Base-by-base conservation (phyloP, 1,140 invertebrate genomes). In the Drosophila insularis region DNA sequence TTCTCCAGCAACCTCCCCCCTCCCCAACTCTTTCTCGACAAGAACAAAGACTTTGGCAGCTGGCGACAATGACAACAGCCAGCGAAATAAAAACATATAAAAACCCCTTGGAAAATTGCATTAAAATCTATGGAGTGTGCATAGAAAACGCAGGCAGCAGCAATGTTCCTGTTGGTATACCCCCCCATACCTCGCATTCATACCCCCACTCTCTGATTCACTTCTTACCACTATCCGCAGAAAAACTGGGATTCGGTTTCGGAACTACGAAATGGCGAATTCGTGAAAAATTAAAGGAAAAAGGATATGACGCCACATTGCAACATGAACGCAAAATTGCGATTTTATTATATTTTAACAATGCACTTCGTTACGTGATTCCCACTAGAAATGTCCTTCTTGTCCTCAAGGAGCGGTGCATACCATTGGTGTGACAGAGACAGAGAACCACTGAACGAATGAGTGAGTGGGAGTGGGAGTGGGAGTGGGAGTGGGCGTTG, bases 111-210 rank as follows among this genome's bases (percentile, higher is more conserved):
- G 60, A 73, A 90, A 90, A 90, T 90, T 90, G 81, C 86, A 90
- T 90, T 90, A 90, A 90, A 90, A 90, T 90, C 87, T 90, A 90
- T 90, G 87, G 86, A 90, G 79, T 90, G 81, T 90, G 87, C 84
- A 89, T 84, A 78, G 84, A 80, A 82, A 82, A 61, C 27, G 27
- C 27, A 63, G 56, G 62, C 68, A 59, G 43, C 43, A 46, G 17
- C 43, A 77, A 81, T 61, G 74, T 74, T 67, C 68, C 56, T 53
- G 32, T 71, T 23, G 62, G 54, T 6, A 27, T 27, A 27, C 27
- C 14, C 8, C 17, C 10, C 43, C 43, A 8, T 19, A 8, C 43
- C 1, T 14, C 43, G n/a, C 17, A 8, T 10, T 3, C 43, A 2
- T n/a, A 6, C 43, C 14, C 17, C 43, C 14, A 17, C 43, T 14